Conservation (phyloP, 2,113 vertebrate genomes). For the Bufo gargarizans region DNA sequence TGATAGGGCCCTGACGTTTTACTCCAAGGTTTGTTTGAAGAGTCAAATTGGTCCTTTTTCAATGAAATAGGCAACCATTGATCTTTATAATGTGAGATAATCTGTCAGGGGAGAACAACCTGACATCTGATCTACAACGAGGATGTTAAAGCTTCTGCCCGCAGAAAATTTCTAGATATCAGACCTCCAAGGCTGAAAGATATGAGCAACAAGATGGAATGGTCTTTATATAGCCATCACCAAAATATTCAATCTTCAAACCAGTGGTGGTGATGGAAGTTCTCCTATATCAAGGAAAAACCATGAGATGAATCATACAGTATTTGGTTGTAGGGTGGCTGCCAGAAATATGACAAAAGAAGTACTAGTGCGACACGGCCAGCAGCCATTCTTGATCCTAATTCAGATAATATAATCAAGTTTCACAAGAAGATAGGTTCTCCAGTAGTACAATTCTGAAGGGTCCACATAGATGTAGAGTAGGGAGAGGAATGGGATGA, state of each 20-base stretch:
- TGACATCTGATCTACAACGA: not conserved
- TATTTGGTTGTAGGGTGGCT: too few species aligned
- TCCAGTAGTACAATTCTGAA: too few species aligned
- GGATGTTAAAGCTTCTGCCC: not conserved
- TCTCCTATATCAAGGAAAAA: not conserved
- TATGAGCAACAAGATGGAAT: not conserved
- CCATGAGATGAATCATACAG: not conserved
- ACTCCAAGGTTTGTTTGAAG: slow-evolving; percentile 4
- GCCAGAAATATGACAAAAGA: too few species aligned
- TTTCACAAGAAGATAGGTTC: too few species aligned
- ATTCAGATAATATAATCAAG: too few species aligned
- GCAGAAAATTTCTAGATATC: not conserved
- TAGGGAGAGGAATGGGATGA: too few species aligned
- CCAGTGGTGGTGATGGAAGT: not conserved
- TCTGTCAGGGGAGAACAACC: not conserved
- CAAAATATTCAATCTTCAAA: not conserved
- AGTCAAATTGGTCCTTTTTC: not conserved
- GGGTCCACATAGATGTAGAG: too few species aligned
- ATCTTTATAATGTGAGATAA: not conserved
- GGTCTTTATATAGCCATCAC: not conserved
- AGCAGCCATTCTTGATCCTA: too few species aligned
- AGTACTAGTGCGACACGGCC: too few species aligned
- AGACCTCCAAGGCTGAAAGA: not conserved
- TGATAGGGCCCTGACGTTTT: not conserved
- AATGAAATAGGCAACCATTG: not conserved